Base-by-base conservation (phyloP, 2,888 invertebrate species). In the Raillietiella orientalis region DNA sequence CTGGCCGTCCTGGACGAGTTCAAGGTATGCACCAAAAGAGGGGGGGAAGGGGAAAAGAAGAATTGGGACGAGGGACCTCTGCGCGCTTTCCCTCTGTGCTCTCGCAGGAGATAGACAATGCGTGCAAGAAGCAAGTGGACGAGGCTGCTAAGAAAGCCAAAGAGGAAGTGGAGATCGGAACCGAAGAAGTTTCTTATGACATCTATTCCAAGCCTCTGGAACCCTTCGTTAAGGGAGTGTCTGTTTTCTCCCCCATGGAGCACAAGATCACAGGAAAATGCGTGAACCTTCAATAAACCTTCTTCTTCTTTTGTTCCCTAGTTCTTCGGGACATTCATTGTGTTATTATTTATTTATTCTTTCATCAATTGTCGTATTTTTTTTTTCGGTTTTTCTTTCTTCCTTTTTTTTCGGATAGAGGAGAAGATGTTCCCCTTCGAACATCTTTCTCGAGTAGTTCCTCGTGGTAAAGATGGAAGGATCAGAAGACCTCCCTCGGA, bases 71-170 rank as follows among this genome's bases (percentile, higher is more conserved):
- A 19, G n/a, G n/a, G n/a, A n/a, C n/a, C 8, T 8, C 6, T 19
- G n/a, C n/a, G 19, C 19, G n/a, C n/a, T 19, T 19, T 8, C 6
- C 6, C 6, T 8, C 6, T 8, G n/a, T 8, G 6, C n/a, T 6
- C 19, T 33, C 35, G 4, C 36, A 55, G 53, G 63, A 65, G 51
- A 62, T 93, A 36, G 93, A 96, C 41, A 52, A 54, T 10, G 66
- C 66, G 42, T 67, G 87, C n/a, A 64, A 75, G 30, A 62, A 66
- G 37, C 60, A 61, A 34, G 62, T 96, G 0, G 90, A 90, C 41
- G 75, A 71, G 31, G 77, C 74, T 1, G 62, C 65, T 3, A 66
- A 66, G 38, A 42, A 50, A 16, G 65, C 79, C 2, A 72, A 69
- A 40, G 34, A 53, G 3, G 82, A 79, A 34, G 50, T 61, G 5